Base-by-base conservation (phyloP, 2,888 invertebrate genomes). In the Orchestes rusci region DNA sequence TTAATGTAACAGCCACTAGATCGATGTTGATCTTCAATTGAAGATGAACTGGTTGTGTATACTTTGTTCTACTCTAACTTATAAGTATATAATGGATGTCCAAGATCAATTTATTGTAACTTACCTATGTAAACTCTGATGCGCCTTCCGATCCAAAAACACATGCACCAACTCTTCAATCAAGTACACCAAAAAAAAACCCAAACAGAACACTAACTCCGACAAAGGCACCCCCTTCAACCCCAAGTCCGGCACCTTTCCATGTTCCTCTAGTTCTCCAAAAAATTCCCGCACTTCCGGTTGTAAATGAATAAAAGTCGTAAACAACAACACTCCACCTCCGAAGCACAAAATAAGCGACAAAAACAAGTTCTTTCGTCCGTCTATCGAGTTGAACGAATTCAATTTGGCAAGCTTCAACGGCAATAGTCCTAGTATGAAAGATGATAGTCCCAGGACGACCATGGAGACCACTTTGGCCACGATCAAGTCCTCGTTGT, bases 241-340 rank as follows among this genome's bases (percentile, higher is more conserved):
- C 1, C 70, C 71, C 2, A 72, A 68, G 2, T 61, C 59, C 2
- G 72, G 71, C 10, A 77, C 61, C 30, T 66, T 64, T 1, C 70
- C 67, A 16, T 66, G 62, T 1, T 61, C 54, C 48, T 73, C 69
- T 32, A 77, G 67, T 4, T 58, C 55, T 20, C 70, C 69, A 50
- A 79, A 74, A 49, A 72, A 71, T 51, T 74, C 72, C n/a, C 78
- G 66, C 12, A 80, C 77, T 66, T 80, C 80, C 13, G 80, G 80
- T 35, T 79, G 75, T 27, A 80, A 65, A 56, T 80, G 80, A 3
- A 80, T 63, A 59, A 80, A 78, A 7, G 77, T 76, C 13, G 80
- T 80, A 60, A 76, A 78, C 10, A 80, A 66, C 16, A 80, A 66
- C 4, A 80, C 80, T 12, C 80, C 80, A 16, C 80, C 80, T 12